Base-by-base conservation (phyloP, 2,888 invertebrate genomes). In the Lycia hirtaria region DNA sequence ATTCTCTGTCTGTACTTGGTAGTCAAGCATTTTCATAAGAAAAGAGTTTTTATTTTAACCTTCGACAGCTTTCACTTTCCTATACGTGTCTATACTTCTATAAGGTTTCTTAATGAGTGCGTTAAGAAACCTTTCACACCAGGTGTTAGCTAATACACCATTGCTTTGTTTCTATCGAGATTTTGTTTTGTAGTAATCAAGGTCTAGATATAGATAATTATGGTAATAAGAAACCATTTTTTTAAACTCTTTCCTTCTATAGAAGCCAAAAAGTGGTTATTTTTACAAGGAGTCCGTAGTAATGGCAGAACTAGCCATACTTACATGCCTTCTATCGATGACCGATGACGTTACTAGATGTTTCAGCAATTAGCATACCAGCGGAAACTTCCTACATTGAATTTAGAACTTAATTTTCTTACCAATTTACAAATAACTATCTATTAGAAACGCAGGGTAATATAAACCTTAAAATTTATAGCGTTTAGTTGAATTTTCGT, bases 331-430 rank as follows among this genome's bases (percentile, higher is more conserved):
- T 30, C 9, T 37, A 30, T 38, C 54, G n/a, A 54, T 61, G 52
- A 57, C 54, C 22, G 47, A 40, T 38, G 45, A 56, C 20, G 59
- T 48, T 60, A 64, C 61, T 49, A 35, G 56, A 40, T 59, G 43
- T 55, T 57, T 63, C 43, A 60, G 58, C 49, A 61, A 64, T 65
- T 65, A 61, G 40, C 50, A 64, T 57, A 28, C 47, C 40, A 19
- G n/a, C 14, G 43, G 28, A 40, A 52, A 60, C 40, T 62, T 64
- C 66, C 41, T 57, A 58, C 55, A 40, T 28, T 40, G 30, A 50
- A 56, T 33, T 17, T 37, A 44, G 19, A 44, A 28, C 33, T 24
- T 10, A 9, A 6, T 14, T 12, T 40, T 30, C 14, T 28, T 38
- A 22, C 41, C 22, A 14, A 26, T 32, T 28, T 20, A 17, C 24